Evolutionary conservation across 2,113 vertebrate genomes (phyloP).

Genomic region (Heterotis niloticus): DNA sequence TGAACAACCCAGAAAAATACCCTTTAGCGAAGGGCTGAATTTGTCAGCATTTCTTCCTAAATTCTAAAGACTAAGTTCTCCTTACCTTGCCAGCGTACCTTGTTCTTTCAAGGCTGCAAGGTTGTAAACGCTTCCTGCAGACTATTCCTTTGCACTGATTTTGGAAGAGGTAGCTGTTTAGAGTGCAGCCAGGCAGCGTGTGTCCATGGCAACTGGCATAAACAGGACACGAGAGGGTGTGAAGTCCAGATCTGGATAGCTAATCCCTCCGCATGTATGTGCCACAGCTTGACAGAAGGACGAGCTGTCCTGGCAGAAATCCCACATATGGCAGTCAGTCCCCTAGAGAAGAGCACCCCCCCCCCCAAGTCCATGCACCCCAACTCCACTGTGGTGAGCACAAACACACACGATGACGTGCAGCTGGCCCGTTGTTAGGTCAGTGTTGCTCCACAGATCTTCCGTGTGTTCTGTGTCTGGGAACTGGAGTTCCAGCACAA

Average conservation of each 20-base stretch:
- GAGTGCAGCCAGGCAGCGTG: slow-evolving; percentile 34
- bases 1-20: not conserved
- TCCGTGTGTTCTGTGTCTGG: not conserved
- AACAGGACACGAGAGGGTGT: slow-evolving; percentile 46
- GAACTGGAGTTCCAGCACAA: not conserved
- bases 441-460: not conserved
- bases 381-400: no score
- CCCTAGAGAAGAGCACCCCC: not conserved
- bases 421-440: not conserved
- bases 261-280: slow-evolving; percentile 48
- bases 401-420: not conserved
- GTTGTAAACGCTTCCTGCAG: slow-evolving; percentile 11
- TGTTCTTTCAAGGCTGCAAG: slow-evolving; percentile 17
- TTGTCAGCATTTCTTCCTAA: not conserved
- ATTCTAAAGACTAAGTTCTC: not conserved
- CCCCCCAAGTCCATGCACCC: not conserved
- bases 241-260: slow-evolving; percentile 40
- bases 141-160: slow-evolving; percentile 40
- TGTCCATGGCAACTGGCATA: slow-evolving; percentile 54
- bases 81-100: slow-evolving; percentile 22
- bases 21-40: not conserved
- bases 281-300: slow-evolving; percentile 14
- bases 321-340: not conserved
- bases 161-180: slow-evolving; percentile 35
- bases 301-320: not conserved